Conservation (phyloP, 1,140 invertebrate genomes). For the Ceratosolen solmsi region DNA sequence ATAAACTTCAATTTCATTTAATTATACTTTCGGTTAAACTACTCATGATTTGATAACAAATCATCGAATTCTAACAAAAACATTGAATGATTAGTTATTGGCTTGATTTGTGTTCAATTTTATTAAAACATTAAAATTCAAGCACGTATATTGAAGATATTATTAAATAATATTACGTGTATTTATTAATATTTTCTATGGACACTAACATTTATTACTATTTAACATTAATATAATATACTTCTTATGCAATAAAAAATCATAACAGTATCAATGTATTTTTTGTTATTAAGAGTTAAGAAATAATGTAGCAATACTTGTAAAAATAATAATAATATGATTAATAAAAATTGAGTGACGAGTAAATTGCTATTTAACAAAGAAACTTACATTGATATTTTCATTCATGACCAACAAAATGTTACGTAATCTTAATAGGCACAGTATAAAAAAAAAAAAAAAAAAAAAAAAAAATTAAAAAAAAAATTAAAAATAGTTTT, state of each 20-base stretch:
- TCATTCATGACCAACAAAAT: background rate
- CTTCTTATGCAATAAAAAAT: background rate
- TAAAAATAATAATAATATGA: background rate
- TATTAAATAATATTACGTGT: background rate
- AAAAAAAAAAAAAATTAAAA: too few relatives aligned
- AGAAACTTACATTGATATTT: background rate
- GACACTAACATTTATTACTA: too few relatives aligned
- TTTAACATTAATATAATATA: background rate
- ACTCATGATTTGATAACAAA: too few relatives aligned
- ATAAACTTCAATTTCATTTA: too few relatives aligned
- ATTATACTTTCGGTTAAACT: too few relatives aligned
- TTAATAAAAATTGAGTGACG: background rate
- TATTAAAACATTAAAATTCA: too few relatives aligned
- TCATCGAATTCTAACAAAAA: too few relatives aligned
- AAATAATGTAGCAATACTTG: background rate
- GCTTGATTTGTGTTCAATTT: too few relatives aligned
- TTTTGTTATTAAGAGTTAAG: background rate
- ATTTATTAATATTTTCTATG: background rate
- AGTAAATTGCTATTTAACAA: background rate
- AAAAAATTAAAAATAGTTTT: background rate
- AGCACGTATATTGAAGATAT: too few relatives aligned
- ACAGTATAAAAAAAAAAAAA: background rate
- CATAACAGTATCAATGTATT: background rate
- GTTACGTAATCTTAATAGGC: background rate
- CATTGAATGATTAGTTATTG: too few relatives aligned